A percentile compares a stretch with the other conserved stretches of the same genome.
Conservation (phyloP, 2,113 vertebrate species). For the Ctenodactylus gundi region DNA sequence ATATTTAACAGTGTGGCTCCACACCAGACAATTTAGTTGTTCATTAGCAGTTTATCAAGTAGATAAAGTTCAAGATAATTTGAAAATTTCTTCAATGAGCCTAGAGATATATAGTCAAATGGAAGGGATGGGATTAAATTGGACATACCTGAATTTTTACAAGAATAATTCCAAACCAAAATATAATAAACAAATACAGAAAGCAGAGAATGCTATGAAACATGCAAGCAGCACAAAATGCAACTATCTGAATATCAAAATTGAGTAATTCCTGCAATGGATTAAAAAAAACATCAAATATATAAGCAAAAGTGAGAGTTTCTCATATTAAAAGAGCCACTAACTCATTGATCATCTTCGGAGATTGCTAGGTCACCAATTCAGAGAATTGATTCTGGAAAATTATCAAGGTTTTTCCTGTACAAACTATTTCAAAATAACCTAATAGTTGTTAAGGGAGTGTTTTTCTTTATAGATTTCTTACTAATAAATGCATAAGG, state of each 20-base stretch:
- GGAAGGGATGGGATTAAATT: conserved; percentile 27
- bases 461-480: conserved; percentile 24
- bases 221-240: neutral
- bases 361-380: neutral
- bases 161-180: conserved; percentile 37
- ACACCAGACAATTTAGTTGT: neutral
- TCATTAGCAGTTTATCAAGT: conserved; percentile 22
- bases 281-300: conserved; percentile 5
- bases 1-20: conserved; percentile 5
- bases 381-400: conserved; percentile 23
- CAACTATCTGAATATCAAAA: conserved; percentile 10
- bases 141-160: conserved; percentile 44
- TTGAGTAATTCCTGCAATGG: neutral
- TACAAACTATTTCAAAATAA: conserved; percentile 36
- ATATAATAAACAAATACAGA: neutral
- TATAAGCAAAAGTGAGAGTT: conserved; percentile 7
- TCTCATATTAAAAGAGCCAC: conserved; percentile 12
- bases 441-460: neutral
- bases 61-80: conserved; percentile 12
- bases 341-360: neutral
- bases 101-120: conserved; percentile 43
- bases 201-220: neutral
- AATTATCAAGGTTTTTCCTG: conserved; percentile 3
- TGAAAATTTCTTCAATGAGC: conserved; percentile 47
- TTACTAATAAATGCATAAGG: neutral